Base-by-base conservation (phyloP, 1,140 invertebrate species). In the Bombus terrestris region DNA sequence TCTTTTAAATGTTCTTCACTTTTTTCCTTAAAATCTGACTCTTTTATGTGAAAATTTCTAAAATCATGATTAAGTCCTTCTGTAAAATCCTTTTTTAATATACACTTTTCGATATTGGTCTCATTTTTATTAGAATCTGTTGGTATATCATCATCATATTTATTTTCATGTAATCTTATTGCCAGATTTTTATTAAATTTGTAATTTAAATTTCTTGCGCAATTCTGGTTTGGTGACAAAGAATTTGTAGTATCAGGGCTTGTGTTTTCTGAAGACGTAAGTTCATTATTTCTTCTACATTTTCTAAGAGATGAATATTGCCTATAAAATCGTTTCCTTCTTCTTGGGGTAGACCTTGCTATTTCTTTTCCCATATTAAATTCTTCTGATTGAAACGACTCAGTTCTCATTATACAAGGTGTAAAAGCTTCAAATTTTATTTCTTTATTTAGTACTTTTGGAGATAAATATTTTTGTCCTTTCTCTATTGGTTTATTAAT, bases 141-240 rank as follows among this genome's bases (percentile, higher is more conserved):
- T 78, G 37, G 28, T 37, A 41, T 57, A 57, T 92, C 89, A 2
- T 90, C 81, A 13, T 93, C 89, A 53, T 91, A 89, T 82, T 87
- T 90, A n/a, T 57, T 75, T 68, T 92, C 83, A 76, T 92, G 64
- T 47, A 94, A 88, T 43, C 89, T 92, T 66, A 90, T 66, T 32
- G 85, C 79, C 13, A 93, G 62, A 74, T 91, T 72, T 62, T 85
- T 93, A 6, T 79, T 74, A 47, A 66, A 57, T n/a, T 72, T 80
- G 57, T 86, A 75, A 57, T 62, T 43, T 5, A 41, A 68, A 47
- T 72, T 69, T 2, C 28, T 22, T 47, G 2, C 1, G 47, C 1
- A 35, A 62, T 28, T 64, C 9, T 43, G 41, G 28, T 73, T 57
- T 18, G 85, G 81, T 12, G 81, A 86, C 18, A 86, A 57, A 18